These are phyloP conservation scores for Callorhinus ursinus DNA, from an alignment of 2,113 vertebrate genomes.

Conservation along the genomic window DNA sequence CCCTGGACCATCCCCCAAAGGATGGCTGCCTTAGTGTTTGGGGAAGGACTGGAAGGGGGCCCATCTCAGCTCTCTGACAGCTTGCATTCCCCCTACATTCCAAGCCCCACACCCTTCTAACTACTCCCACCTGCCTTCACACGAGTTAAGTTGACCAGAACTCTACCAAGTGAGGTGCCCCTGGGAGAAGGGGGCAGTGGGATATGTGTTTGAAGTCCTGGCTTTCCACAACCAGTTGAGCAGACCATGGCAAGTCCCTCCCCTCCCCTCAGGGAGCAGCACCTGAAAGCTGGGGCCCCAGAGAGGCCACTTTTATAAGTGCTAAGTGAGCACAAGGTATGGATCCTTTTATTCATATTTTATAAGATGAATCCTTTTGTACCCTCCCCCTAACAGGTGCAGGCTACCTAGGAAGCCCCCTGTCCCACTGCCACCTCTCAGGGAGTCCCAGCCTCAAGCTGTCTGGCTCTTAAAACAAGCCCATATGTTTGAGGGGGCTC, in stretches of 20 bases:
- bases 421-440: not conserved
- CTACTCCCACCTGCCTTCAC: not conserved
- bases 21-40: not conserved
- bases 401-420: conserved; percentile 55
- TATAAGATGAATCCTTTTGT: not conserved
- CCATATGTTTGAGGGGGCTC: conserved; percentile 59
- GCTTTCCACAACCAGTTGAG: not conserved
- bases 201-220: not conserved
- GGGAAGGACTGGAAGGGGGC: not conserved
- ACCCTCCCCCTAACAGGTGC: conserved; percentile 55
- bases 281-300: not conserved
- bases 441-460: conserved; percentile 46
- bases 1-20: not conserved
- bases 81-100: not conserved
- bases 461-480: conserved; percentile 45
- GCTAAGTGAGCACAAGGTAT: not conserved
- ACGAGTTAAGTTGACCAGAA: not conserved
- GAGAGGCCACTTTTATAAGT: not conserved
- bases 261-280: not conserved
- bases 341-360: not conserved
- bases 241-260: not conserved
- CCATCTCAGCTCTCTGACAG: not conserved
- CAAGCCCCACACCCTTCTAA: not conserved
- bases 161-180: not conserved
- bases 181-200: not conserved